A percentile compares a stretch with the other conserved stretches of the same genome.
Evolutionary conservation across 2,113 vertebrate genomes (phyloP).

Genomic region (Podarcis cretensis): DNA sequence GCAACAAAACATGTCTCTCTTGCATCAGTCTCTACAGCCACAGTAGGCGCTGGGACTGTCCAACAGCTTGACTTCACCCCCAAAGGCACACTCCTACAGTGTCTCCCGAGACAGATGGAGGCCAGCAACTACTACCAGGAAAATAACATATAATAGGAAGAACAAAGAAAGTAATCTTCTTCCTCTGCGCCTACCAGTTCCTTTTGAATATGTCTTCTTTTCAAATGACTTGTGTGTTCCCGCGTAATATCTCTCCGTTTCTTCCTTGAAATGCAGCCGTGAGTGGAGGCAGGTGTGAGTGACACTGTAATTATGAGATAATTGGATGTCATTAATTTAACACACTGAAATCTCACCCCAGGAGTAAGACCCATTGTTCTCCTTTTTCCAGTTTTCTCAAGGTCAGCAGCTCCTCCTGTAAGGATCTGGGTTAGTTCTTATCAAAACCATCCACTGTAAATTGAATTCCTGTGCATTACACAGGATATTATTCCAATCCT

Average conservation of each 20-base stretch:
- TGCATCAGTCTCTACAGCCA: no score
- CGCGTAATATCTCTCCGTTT: background rate
- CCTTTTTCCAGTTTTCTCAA: constrained; percentile 4
- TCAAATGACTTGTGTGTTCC: constrained; percentile 1
- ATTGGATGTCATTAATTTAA: constrained; percentile 30
- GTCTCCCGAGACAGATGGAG: no score
- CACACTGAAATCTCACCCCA: constrained; percentile 19
- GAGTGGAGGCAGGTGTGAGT: constrained; percentile 10
- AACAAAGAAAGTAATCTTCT: background rate
- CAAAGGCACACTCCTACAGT: no score
- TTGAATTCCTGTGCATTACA: background rate
- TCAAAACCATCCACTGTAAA: background rate
- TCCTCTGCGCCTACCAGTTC: background rate
- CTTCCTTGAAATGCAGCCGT: constrained; percentile 1
- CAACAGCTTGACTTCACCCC: no score
- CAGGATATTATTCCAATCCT: constrained; percentile 6
- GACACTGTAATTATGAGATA: constrained; percentile 33
- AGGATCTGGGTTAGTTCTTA: constrained; percentile 8
- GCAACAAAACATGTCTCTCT: no score
- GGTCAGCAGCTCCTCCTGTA: background rate
- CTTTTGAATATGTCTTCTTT: background rate
- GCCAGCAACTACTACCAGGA: no score
- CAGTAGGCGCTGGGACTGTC: no score
- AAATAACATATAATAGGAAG: background rate
- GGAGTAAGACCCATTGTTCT: constrained; percentile 29